Evolutionary conservation across 2,888 invertebrate genomes (phyloP).

Genomic region (Priocnemis perturbator): DNA sequence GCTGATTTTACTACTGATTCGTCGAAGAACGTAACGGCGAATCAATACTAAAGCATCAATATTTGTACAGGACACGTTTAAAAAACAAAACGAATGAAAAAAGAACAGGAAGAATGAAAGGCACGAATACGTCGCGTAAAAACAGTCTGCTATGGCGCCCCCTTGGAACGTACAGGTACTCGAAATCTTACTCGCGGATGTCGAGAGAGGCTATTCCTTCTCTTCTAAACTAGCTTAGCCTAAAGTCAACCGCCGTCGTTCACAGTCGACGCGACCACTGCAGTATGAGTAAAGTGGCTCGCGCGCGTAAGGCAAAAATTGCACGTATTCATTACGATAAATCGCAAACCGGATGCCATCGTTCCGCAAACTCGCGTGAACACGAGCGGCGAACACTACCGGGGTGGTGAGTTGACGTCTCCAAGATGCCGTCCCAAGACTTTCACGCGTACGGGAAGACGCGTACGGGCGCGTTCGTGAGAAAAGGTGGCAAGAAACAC

Average conservation of each 20-base stretch:
- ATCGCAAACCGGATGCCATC: slow-evolving; percentile 13
- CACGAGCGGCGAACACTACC: neutral
- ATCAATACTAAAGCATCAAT: slow-evolving; percentile 23
- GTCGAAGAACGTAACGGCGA: neutral
- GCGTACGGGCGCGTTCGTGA: too few species aligned
- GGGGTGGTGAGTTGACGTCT: too few species aligned
- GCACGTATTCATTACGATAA: slow-evolving; percentile 25
- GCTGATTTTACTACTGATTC: too few species aligned
- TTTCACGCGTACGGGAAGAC: too few species aligned
- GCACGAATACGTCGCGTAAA: slow-evolving; percentile 12
- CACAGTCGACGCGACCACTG: slow-evolving; percentile 28
- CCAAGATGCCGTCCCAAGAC: too few species aligned
- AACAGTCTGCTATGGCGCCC: slow-evolving; percentile 41
- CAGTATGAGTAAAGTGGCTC: slow-evolving; percentile 15
- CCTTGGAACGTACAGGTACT: slow-evolving; percentile 34
- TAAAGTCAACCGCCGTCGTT: slow-evolving; percentile 17
- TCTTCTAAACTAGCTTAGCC: slow-evolving; percentile 2
- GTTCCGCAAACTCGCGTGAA: neutral
- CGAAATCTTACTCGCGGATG: slow-evolving; percentile 21
- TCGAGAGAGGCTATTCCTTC: neutral
- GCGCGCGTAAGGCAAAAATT: slow-evolving; percentile 35
- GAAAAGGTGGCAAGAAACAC: too few species aligned
- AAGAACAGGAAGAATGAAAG: slow-evolving; percentile 1
- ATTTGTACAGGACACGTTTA: slow-evolving; percentile 34
- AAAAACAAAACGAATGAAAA: too few species aligned